These are phyloP conservation scores for Urocyon cinereoargenteus DNA, from an alignment of 2,797 vertebrate species.

Conservation along the genomic window DNA sequence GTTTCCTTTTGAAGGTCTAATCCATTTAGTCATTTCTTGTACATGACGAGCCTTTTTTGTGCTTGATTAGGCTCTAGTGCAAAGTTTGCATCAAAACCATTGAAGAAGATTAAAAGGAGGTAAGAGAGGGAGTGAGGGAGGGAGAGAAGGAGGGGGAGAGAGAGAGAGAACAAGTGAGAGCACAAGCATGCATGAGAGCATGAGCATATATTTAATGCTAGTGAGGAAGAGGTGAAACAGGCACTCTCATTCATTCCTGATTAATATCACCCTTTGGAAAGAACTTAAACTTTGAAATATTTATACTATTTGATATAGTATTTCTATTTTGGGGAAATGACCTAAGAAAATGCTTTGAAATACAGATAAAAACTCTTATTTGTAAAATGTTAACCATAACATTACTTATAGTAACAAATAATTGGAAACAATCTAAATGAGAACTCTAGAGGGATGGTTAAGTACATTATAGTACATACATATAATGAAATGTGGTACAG, in stretches of 20 bases:
- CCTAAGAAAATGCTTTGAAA: slow-evolving; percentile 15
- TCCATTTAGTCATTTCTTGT: neutral
- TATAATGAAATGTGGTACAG: neutral
- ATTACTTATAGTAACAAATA: neutral
- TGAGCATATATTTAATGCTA: neutral
- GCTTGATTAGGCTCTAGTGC: neutral
- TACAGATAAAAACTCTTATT: neutral
- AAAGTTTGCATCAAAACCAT: neutral
- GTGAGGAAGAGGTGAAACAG: neutral
- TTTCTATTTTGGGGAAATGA: neutral
- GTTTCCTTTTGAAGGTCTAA: too few species aligned
- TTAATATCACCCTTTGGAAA: neutral
- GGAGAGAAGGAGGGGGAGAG: neutral
- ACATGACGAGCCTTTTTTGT: neutral
- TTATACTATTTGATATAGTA: neutral
- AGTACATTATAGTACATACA: neutral
- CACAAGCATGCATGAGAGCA: neutral
- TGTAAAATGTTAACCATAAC: neutral
- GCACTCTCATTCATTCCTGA: neutral
- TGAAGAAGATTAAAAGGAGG: neutral
- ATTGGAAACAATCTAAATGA: neutral
- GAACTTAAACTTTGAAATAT: slow-evolving; percentile 16
- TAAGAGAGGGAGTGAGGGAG: neutral
- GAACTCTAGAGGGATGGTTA: neutral
- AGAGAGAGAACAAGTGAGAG: neutral